A percentile compares a stretch with the other conserved stretches of the same genome.
Evolutionary conservation across 2,113 vertebrate genomes (phyloP).

Genomic region (Macroglossus sobrinus): DNA sequence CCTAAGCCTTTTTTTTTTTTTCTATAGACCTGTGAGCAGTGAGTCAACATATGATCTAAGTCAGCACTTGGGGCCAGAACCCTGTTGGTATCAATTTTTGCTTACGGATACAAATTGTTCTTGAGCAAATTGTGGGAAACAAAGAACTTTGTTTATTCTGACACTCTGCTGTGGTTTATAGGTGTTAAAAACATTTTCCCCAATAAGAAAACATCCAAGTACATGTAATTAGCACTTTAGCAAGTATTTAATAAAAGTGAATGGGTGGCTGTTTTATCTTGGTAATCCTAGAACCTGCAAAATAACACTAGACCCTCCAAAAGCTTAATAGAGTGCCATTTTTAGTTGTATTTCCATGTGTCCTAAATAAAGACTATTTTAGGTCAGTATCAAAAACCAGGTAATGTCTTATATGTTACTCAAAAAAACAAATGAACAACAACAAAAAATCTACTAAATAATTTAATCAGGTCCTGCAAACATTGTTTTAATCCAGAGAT

Average conservation of each 20-base stretch:
- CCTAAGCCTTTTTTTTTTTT: neutral
- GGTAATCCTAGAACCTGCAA: neutral
- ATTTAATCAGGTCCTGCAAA: neutral
- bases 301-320: neutral
- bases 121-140: slow-evolving; percentile 64
- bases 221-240: slow-evolving; percentile 28
- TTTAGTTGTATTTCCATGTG: neutral
- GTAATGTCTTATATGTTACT: neutral
- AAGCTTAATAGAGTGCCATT: neutral
- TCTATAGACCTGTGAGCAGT: neutral
- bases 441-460: neutral
- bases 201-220: slow-evolving; percentile 50
- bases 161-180: slow-evolving; percentile 70
- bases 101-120: slow-evolving; percentile 53
- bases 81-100: slow-evolving; percentile 35
- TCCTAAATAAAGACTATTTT: neutral
- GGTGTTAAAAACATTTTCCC: slow-evolving; percentile 68
- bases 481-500: slow-evolving; percentile 14
- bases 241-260: slow-evolving; percentile 28
- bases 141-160: slow-evolving; percentile 43
- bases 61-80: slow-evolving; percentile 36
- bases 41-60: neutral
- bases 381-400: neutral
- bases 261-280: neutral
- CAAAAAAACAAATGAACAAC: neutral